Conservation (phyloP, 1,140 invertebrate genomes). For the Homarus americanus region DNA sequence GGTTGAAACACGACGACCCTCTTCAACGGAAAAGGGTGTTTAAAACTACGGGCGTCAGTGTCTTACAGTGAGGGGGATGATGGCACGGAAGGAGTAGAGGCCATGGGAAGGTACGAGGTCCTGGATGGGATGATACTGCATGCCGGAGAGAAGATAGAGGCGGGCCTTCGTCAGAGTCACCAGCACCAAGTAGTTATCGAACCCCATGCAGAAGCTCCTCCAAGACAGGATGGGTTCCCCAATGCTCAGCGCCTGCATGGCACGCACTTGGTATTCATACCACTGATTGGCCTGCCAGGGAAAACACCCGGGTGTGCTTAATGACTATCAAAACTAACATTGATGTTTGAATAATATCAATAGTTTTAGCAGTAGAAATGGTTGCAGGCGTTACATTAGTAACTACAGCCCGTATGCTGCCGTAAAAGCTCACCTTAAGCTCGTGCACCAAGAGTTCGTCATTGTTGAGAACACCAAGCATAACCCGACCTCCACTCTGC, state of each 20-base stretch:
- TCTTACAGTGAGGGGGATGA: conserved; percentile 17
- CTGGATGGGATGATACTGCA: neutral
- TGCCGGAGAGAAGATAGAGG: neutral
- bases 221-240: conserved; percentile 1
- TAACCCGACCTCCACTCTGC: neutral
- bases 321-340: too few relatives aligned
- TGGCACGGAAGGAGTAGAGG: neutral
- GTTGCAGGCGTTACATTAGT: too few relatives aligned
- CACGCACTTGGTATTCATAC: neutral
- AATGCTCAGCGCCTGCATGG: neutral
- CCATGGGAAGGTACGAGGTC: neutral
- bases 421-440: neutral
- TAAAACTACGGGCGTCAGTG: too few relatives aligned
- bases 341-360: too few relatives aligned
- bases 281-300: neutral
- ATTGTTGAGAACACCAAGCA: neutral
- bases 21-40: too few relatives aligned
- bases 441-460: neutral
- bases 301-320: too few relatives aligned
- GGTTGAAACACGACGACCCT: too few relatives aligned
- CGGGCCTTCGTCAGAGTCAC: neutral
- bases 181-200: conserved; percentile 26
- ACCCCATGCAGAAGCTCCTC: conserved; percentile 28
- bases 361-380: too few relatives aligned
- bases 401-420: too few relatives aligned